These are phyloP conservation scores for Bubalus kerabau DNA, from an alignment of 2,113 vertebrate species.

Conservation along the genomic window DNA sequence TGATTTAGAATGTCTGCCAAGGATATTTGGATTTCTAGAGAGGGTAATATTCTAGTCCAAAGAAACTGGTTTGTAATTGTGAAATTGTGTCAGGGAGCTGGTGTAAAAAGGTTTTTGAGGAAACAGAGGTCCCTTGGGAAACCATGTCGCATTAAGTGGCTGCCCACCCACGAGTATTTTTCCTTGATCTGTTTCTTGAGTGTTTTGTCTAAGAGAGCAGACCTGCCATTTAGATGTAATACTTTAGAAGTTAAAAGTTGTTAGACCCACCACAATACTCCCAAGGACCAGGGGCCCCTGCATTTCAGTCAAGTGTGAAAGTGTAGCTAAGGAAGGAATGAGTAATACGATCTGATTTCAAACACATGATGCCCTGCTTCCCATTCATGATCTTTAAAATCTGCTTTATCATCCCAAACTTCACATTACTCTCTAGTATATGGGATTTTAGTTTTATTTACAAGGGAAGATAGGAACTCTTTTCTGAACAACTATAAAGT, in stretches of 20 bases:
- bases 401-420: not conserved
- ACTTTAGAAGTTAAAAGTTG: not conserved
- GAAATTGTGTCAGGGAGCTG: not conserved
- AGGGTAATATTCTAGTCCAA: not conserved
- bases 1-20: not conserved
- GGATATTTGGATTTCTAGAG: not conserved
- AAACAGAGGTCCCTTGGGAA: not conserved
- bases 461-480: not conserved
- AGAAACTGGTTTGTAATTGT: not conserved
- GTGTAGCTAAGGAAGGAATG: not conserved
- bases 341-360: not conserved
- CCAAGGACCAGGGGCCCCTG: not conserved
- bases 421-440: not conserved
- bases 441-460: not conserved
- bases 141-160: accelerated
- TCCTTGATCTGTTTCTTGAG: not conserved
- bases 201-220: not conserved
- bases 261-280: not conserved
- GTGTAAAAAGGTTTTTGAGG: not conserved
- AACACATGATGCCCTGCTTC: not conserved
- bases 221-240: not conserved
- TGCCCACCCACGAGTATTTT: not conserved
- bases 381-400: not conserved
- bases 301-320: not conserved
- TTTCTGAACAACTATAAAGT: not conserved